Evolutionary conservation across 1,140 invertebrate species (phyloP), one percentile per base, ranked within the genome.

Genomic region (Drosophila suzukii): DNA sequence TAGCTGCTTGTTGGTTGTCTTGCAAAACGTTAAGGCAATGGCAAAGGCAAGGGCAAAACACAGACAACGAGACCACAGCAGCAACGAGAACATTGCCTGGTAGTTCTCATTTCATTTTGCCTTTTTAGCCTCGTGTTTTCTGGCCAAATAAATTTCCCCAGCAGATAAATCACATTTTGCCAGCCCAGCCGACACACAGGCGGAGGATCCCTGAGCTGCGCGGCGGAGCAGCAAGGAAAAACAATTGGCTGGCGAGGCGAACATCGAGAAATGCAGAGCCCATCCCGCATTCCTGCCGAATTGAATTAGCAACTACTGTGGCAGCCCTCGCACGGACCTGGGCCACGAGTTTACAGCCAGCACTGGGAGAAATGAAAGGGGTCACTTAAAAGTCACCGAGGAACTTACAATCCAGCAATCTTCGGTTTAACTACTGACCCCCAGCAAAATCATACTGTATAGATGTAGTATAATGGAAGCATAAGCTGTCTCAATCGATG

Each of bases 81-180:
- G 36, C 56, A 47, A 20, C 27, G 39, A 38, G 43, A 41, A 57
- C 47, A 43, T 70, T 49, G 57, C 34, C 58, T 56, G 20, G 44
- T 46, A 67, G 71, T 47, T 67, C 55, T 71, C 57, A 77, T 77
- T 77, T 70, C 73, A 47, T 70, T 76, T 70, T 36, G 73, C 57
- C 65, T 77, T 77, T 76, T 59, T 67, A 46, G 61, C 72, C 30
- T 49, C 47, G 65, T 72, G 67, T 71, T 43, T 61, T 34, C 49
- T 62, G 68, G 50, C 41, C 65, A 77, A 78, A 77, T 78, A 77
- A 78, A 78, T 78, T 78, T 77, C 50, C 57, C 53, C 43, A 71
- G 49, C 74, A 78, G 74, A 78, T 78, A 78, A 78, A 78, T 78
- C 75, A 78, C 74, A 78, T 78, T 78, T 78, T 56, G 46, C 56